Evolutionary conservation across 2,797 vertebrate genomes (phyloP).

Genomic region (Scarus forsteni): DNA sequence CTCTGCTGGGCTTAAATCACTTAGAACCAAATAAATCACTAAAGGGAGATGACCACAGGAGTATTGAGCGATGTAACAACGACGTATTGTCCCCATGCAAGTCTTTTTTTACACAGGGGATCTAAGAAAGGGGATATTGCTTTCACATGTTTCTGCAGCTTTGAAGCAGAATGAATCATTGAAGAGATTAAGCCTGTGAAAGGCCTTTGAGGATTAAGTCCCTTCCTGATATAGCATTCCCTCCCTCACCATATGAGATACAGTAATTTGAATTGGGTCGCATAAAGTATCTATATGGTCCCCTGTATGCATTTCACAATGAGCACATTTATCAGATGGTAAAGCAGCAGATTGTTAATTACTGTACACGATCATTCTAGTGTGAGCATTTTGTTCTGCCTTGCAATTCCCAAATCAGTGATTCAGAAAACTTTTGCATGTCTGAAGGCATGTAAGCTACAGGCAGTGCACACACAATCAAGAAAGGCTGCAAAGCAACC

Average conservation of each 20-base stretch:
- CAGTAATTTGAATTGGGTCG: slow-evolving; percentile 67
- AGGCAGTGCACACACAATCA: neutral
- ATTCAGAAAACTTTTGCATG: neutral
- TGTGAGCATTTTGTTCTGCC: neutral
- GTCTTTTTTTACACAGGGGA: slow-evolving; percentile 36
- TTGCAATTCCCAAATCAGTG: slow-evolving; percentile 6
- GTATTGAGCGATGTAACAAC: slow-evolving; percentile 27
- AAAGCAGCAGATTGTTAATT: slow-evolving; percentile 26
- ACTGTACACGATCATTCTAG: neutral
- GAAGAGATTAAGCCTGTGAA: slow-evolving; percentile 76
- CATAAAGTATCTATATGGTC: slow-evolving; percentile 47
- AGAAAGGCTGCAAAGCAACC: slow-evolving; percentile 10
- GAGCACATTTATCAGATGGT: slow-evolving; percentile 49
- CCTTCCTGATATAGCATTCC: slow-evolving; percentile 65
- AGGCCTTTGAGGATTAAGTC: slow-evolving; percentile 78
- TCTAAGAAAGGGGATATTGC: slow-evolving; percentile 70
- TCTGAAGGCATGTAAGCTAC: neutral
- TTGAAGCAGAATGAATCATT: slow-evolving; percentile 78
- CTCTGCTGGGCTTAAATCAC: slow-evolving; percentile 23
- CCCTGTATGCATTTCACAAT: slow-evolving; percentile 21
- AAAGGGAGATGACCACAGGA: slow-evolving; percentile 28
- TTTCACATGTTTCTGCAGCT: slow-evolving; percentile 77
- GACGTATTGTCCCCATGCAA: slow-evolving; percentile 45
- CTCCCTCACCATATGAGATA: slow-evolving; percentile 51
- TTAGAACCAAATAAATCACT: slow-evolving; percentile 25